phyloP scores from a whole-genome alignment of 2,113 vertebrate genomes.

The Oncorhynchus clarkii region DNA sequence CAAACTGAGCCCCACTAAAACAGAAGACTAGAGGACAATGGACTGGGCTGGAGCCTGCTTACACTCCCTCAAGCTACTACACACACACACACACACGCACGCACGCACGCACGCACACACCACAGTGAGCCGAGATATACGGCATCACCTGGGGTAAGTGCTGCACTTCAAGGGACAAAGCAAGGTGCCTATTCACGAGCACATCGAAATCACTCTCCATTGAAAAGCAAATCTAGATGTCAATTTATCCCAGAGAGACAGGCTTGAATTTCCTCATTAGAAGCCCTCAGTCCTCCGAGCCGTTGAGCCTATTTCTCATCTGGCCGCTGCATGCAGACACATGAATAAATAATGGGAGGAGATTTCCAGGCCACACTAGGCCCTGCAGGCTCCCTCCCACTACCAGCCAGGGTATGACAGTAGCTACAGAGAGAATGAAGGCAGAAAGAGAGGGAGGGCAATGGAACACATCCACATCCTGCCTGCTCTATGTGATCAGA shows the following conservation, averaged over 20 bases:
- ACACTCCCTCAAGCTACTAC: background rate
- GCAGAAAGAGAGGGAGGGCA: no score
- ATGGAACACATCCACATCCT: background rate
- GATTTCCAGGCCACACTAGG: slow-evolving; percentile 48
- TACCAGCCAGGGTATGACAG: no score
- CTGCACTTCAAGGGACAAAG: slow-evolving; percentile 4
- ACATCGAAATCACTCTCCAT: slow-evolving; percentile 21
- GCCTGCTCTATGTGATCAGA: slow-evolving; percentile 1
- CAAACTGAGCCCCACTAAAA: slow-evolving; percentile 4
- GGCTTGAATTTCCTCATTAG: slow-evolving; percentile 46
- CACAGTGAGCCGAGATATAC: no score
- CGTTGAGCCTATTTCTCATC: slow-evolving; percentile 40
- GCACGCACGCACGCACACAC: background rate
- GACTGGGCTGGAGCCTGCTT: no score
- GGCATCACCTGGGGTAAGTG: slow-evolving; percentile 15
- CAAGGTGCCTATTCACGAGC: slow-evolving; percentile 24
- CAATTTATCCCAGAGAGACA: slow-evolving; percentile 20
- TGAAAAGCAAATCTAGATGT: slow-evolving; percentile 38
- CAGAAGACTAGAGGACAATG: background rate
- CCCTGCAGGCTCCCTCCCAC: slow-evolving; percentile 14
- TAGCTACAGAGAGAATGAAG: no score
- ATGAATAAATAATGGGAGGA: slow-evolving; percentile 62
- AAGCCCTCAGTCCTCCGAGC: slow-evolving; percentile 29
- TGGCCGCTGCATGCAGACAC: slow-evolving; percentile 52
- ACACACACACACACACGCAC: background rate